phyloP scores from a whole-genome alignment of 2,797 vertebrate species.

The Anas acuta region DNA sequence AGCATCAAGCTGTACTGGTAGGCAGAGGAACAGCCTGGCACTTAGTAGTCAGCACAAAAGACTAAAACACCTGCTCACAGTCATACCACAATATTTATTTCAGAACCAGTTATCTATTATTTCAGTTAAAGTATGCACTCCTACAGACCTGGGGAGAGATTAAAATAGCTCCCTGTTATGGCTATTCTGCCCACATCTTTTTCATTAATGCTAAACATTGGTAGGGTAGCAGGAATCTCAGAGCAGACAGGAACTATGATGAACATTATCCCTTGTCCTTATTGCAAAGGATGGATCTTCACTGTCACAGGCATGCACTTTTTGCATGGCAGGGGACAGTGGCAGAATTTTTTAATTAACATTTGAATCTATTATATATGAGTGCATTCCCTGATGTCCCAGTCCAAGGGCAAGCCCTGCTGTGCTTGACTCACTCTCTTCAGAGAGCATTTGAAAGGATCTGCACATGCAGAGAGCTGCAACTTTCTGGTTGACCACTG shows the following conservation, averaged over 20 bases:
- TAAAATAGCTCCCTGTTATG: background rate
- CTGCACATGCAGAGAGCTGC: background rate
- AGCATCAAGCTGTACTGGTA: background rate
- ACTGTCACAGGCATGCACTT: background rate
- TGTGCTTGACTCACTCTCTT: background rate
- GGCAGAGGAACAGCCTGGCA: background rate
- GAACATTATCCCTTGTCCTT: background rate
- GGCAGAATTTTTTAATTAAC: slow-evolving; percentile 47
- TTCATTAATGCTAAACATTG: background rate
- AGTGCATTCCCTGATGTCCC: slow-evolving; percentile 20
- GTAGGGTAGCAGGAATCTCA: background rate
- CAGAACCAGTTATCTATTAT: background rate
- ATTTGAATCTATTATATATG: slow-evolving; percentile 53
- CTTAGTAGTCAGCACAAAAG: background rate
- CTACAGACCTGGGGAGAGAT: background rate
- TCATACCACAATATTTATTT: background rate
- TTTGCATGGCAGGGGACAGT: background rate
- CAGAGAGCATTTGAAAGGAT: background rate
- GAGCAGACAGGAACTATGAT: background rate
- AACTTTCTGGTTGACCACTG: slow-evolving; percentile 15
- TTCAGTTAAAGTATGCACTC: background rate
- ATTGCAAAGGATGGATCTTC: background rate
- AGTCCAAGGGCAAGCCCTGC: slow-evolving; percentile 7
- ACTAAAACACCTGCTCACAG: background rate
- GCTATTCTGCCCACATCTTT: background rate